Percentiles rank a stretch among this genome's conserved stretches.
These are phyloP conservation scores for Penaeus monodon DNA, from an alignment of 2,888 invertebrate genomes.

Conservation along the genomic window DNA sequence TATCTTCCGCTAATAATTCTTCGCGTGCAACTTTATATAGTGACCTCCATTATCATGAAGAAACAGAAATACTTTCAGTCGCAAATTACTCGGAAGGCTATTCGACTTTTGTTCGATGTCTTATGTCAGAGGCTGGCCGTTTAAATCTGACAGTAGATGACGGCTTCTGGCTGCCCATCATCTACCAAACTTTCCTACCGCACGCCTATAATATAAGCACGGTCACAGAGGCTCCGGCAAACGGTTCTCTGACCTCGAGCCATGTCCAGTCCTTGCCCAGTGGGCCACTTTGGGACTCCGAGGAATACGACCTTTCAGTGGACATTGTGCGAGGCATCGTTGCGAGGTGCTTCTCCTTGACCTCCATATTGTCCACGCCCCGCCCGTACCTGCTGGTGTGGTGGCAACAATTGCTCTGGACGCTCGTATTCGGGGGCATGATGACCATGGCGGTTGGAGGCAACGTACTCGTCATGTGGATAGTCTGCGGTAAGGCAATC, in stretches of 20 bases:
- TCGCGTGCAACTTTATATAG: neutral
- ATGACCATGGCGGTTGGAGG: constrained; percentile 58
- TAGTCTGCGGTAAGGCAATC: constrained; percentile 42
- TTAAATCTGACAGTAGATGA: constrained; percentile 31
- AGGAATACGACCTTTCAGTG: neutral
- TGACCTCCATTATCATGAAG: neutral
- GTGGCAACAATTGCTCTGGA: constrained; percentile 60
- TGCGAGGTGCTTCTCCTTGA: constrained; percentile 17
- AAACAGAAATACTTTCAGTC: neutral
- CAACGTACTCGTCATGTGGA: constrained; percentile 59
- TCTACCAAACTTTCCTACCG: constrained; percentile 13
- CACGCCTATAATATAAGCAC: neutral
- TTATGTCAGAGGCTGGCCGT: constrained; percentile 13
- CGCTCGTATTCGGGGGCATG: constrained; percentile 46
- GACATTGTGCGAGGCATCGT: constrained; percentile 19
- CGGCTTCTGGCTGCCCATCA: constrained; percentile 28
- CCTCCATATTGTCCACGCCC: constrained; percentile 18
- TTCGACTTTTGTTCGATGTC: constrained; percentile 32
- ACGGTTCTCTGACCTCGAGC: neutral
- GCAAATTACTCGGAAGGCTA: constrained; percentile 39
- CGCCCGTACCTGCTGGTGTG: constrained; percentile 50
- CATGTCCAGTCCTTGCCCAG: neutral
- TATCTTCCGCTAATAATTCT: neutral
- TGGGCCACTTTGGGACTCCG: neutral
- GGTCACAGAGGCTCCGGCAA: neutral